These are phyloP conservation scores for Cyprinus carpio DNA, from an alignment of 2,113 vertebrate species.

Conservation along the genomic window DNA sequence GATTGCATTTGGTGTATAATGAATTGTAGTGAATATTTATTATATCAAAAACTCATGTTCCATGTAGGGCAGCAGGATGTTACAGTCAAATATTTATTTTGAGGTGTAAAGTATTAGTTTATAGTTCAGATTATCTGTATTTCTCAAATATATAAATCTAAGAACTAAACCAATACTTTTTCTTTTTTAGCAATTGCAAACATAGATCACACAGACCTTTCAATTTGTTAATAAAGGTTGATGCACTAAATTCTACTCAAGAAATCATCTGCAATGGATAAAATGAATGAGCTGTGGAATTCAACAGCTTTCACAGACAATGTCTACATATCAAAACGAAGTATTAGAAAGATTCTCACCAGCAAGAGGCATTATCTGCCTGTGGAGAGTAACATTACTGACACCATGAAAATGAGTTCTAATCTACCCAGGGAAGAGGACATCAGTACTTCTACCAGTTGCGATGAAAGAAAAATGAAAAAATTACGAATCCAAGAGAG, in stretches of 20 bases:
- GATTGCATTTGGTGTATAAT: not conserved
- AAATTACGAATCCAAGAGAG: not conserved
- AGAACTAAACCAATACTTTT: not conserved
- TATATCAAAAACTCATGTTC: not conserved
- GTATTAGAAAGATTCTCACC: constrained; percentile 54
- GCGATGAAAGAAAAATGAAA: constrained; percentile 44
- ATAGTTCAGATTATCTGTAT: not conserved
- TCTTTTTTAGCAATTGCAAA: not conserved
- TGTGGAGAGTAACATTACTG: constrained; percentile 33
- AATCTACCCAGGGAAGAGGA: not conserved
- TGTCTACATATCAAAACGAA: constrained; percentile 61
- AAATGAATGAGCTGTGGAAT: constrained; percentile 38
- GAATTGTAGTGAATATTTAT: not conserved
- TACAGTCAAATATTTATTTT: not conserved
- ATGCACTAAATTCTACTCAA: not conserved
- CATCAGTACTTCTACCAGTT: constrained; percentile 15
- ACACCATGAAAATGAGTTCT: not conserved
- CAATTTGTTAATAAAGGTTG: not conserved
- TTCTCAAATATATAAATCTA: not conserved
- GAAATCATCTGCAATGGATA: constrained; percentile 10
- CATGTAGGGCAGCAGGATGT: not conserved
- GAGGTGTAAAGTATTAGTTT: not conserved
- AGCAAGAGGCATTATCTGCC: constrained; percentile 40
- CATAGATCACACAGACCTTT: not conserved
- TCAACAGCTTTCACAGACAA: constrained; percentile 40